Conservation (phyloP, 2,113 vertebrate genomes). For the Brachirus orientalis region DNA sequence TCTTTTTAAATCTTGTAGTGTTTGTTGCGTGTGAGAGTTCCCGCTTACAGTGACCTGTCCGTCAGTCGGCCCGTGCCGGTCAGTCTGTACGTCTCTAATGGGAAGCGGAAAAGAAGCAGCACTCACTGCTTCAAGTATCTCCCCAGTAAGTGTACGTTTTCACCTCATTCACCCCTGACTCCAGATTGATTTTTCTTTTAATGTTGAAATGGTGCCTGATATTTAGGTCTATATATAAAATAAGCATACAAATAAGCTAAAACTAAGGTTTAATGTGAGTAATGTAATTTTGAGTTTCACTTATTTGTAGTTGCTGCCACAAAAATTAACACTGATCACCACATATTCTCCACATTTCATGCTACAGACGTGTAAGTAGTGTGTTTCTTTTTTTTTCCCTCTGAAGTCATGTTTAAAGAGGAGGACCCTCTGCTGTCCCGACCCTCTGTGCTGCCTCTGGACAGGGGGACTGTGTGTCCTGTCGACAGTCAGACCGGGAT, state of each 20-base stretch:
- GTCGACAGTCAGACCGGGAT: slow-evolving; percentile 44
- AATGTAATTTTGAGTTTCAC: no score
- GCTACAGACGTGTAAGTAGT: no score
- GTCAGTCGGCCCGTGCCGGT: slow-evolving; percentile 85
- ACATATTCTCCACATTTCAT: no score
- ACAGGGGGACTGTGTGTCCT: slow-evolving; percentile 61
- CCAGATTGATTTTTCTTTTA: no score
- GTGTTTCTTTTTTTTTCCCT: no score
- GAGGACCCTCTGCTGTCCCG: slow-evolving; percentile 78
- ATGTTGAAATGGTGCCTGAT: no score
- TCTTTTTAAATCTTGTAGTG: slow-evolving; percentile 67
- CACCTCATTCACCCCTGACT: background rate
- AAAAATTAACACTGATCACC: no score
- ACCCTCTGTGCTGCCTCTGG: slow-evolving; percentile 68
- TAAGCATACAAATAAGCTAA: background rate
- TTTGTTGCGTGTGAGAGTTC: slow-evolving; percentile 85
- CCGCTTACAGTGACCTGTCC: slow-evolving; percentile 87
- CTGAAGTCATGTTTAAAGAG: slow-evolving; percentile 82
- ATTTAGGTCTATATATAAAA: background rate
- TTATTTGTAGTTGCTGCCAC: no score
- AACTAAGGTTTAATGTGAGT: no score
- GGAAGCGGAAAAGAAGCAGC: slow-evolving; percentile 89
- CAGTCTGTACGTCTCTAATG: slow-evolving; percentile 91
- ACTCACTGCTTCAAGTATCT: slow-evolving; percentile 91
- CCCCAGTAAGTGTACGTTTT: slow-evolving; percentile 79